Conservation (phyloP, 2,888 invertebrate species). For the Lasioglossum marginatum region DNA sequence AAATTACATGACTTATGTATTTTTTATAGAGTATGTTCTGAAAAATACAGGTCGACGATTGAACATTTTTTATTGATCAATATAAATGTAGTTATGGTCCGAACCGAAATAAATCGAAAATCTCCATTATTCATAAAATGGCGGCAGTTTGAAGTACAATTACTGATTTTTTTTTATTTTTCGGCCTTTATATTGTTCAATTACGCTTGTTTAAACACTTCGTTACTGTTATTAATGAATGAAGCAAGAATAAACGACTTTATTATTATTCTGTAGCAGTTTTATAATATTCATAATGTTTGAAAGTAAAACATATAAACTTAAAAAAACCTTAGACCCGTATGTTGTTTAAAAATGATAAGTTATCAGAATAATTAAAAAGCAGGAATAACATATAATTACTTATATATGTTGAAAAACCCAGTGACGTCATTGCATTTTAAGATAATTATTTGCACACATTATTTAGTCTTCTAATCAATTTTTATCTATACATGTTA, state of each 20-base stretch:
- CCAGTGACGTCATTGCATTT: background rate
- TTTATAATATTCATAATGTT: background rate
- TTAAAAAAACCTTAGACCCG: background rate
- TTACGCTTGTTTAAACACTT: too few species aligned
- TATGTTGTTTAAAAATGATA: background rate
- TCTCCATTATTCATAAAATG: too few species aligned
- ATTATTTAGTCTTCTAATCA: background rate
- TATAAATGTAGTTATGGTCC: too few species aligned
- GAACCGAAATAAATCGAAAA: too few species aligned
- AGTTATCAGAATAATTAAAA: background rate
- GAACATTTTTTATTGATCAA: too few species aligned
- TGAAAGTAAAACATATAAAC: background rate
- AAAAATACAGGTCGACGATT: too few species aligned
- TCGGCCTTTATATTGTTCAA: background rate
- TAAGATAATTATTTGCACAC: background rate
- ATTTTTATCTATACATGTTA: background rate
- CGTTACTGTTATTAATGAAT: too few species aligned
- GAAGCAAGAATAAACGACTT: too few species aligned
- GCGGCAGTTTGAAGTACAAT: too few species aligned
- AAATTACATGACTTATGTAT: too few species aligned
- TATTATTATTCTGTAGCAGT: background rate
- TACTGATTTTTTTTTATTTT: too few species aligned
- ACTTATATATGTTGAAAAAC: background rate
- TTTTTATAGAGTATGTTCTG: too few species aligned
- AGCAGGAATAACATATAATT: background rate